Percentiles rank a stretch among this genome's conserved stretches.
Conservation (phyloP, 2,797 vertebrate species). For the Hybognathus amarus region DNA sequence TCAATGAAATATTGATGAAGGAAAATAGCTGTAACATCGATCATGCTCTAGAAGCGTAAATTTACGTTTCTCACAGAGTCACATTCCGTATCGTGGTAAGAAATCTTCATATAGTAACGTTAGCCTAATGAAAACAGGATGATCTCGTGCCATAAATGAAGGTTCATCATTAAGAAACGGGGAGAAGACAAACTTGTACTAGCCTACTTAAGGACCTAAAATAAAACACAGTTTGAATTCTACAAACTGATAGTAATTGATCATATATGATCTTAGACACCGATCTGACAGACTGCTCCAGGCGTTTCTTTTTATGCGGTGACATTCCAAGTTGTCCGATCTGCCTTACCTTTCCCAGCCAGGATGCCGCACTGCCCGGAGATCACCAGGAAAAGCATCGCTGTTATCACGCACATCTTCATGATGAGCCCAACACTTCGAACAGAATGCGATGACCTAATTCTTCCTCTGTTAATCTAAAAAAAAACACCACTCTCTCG, state of each 20-base stretch:
- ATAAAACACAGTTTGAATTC: background rate
- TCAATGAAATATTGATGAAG: conserved; percentile 46
- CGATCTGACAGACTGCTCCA: background rate
- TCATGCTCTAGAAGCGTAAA: conserved; percentile 14
- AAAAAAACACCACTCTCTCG: conserved; percentile 28
- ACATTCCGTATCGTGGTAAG: background rate
- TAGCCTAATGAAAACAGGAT: background rate
- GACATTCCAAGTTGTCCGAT: conserved; percentile 50
- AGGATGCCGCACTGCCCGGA: conserved; percentile 75
- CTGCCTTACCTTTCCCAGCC: conserved; percentile 85
- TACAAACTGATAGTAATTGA: conserved; percentile 16
- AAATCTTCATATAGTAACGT: background rate
- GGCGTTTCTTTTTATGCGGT: conserved; percentile 21
- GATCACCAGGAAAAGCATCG: conserved; percentile 70
- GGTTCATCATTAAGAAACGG: background rate
- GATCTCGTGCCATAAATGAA: background rate
- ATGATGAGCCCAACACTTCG: conserved; percentile 60
- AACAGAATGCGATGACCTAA: conserved; percentile 46
- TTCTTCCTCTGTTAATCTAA: conserved; percentile 59
- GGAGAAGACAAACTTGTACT: conserved; percentile 24
- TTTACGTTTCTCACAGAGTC: background rate
- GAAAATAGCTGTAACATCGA: conserved; percentile 18
- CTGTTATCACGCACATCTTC: conserved; percentile 64
- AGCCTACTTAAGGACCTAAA: background rate
- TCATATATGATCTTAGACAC: background rate